Evolutionary conservation across 1,140 invertebrate species (phyloP).

Genomic region (Dinoponera quadriceps): DNA sequence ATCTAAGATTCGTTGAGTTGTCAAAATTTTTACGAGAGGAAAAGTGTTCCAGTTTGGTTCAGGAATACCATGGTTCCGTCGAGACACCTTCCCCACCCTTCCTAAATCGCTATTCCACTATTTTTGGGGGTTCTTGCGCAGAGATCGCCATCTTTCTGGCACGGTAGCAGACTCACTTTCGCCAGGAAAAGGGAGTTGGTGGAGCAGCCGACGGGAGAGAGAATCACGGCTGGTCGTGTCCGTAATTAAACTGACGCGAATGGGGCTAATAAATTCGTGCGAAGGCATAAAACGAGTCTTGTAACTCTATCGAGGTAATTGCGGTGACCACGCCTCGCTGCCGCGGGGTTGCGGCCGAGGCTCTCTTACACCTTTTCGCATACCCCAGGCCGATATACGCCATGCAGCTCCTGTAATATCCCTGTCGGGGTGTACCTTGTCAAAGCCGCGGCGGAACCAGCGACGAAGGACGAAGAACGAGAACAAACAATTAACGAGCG

Average conservation of each 20-base stretch:
- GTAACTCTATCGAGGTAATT: slow-evolving; percentile 84
- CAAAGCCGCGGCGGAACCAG: slow-evolving; percentile 64
- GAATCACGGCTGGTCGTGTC: slow-evolving; percentile 70
- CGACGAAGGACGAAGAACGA: slow-evolving; percentile 63
- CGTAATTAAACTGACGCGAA: slow-evolving; percentile 83
- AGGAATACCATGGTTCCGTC: too few species aligned
- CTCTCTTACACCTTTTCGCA: slow-evolving; percentile 78
- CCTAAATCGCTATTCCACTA: neutral
- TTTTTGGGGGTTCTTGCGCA: neutral
- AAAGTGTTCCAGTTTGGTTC: too few species aligned
- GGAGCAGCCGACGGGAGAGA: slow-evolving; percentile 45
- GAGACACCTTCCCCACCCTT: neutral
- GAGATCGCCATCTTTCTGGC: slow-evolving; percentile 16
- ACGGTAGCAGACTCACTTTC: slow-evolving; percentile 41
- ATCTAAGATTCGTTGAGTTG: too few species aligned
- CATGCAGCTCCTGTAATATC: slow-evolving; percentile 64
- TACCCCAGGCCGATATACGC: slow-evolving; percentile 60
- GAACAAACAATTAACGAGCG: slow-evolving; percentile 80
- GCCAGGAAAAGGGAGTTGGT: slow-evolving; percentile 32
- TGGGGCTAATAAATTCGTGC: slow-evolving; percentile 82
- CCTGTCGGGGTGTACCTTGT: slow-evolving; percentile 69
- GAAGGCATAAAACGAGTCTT: slow-evolving; percentile 82
- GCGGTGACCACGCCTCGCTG: slow-evolving; percentile 80
- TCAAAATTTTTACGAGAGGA: too few species aligned
- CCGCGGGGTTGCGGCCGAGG: slow-evolving; percentile 74